Evolutionary conservation across 2,797 vertebrate species (phyloP), one percentile per base, ranked within the genome.

Genomic region (Girardinus metallicus): DNA sequence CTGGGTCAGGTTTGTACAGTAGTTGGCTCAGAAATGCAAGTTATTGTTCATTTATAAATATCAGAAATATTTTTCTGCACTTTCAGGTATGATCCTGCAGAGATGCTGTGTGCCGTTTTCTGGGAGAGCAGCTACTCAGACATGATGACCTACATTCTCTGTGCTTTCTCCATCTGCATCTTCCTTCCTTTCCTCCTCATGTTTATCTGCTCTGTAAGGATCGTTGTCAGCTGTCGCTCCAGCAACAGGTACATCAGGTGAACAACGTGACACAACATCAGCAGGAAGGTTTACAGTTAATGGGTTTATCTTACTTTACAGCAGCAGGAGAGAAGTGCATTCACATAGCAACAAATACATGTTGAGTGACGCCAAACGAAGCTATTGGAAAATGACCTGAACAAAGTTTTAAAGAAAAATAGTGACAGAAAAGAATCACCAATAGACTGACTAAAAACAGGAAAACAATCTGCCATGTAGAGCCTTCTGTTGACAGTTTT

Each of bases 71-170:
- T 8, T 10, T 29, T 74, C 49, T 34, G 68, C 10, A 62, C 0
- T 46, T 75, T 0, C 80, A 96, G 96, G 82, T 96, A 94, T 4
- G 96, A 96, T 84, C 80, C 89, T 31, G 94, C 95, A 1, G 96
- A 96, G 90, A 95, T 96, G 95, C 82, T 96, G 76, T 96, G 96
- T 68, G 92, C 95, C 0, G 94, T 96, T 47, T 96, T 96, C 85
- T 96, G 95, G 95, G 94, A 95, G 85, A 91, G 78, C 86, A 95
- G 91, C 80, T 96, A 94, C 87, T 94, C 93, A 1, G 95, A 96
- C 91, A 95, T 96, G 95, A 60, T 95, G 85, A 84, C 94, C 75
- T 96, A 96, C 88, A 94, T 95, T 46, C 91, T 96, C 71, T 95
- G 94, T 77, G 82, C 89, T 26, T 94, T 95, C 80, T 90, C 81